Evolutionary conservation across 1,140 invertebrate species (phyloP), one percentile per base, ranked within the genome.

Genomic region (Berghia stephanieae): DNA sequence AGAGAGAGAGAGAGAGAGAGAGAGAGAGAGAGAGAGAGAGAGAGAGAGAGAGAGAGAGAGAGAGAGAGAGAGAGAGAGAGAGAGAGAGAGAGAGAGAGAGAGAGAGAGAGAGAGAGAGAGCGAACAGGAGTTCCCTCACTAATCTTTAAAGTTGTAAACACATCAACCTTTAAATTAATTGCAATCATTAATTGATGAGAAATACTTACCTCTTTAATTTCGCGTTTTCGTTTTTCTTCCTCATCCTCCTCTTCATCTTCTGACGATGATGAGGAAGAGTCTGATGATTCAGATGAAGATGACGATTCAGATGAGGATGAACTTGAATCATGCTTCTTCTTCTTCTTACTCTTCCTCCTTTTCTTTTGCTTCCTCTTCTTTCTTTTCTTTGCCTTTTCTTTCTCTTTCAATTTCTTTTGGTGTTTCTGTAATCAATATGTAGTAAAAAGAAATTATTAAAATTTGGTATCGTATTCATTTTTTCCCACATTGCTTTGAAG

Each of bases 351-450:
- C 85, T 85, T 90, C 82, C 80, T 91, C 83, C 87, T 90, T 85
- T 84, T 91, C 87, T 82, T 86, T 78, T 84, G 86, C 83, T 93
- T 92, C n/a, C n/a, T n/a, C 83, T 93, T 93, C 79, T 93, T 93
- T 73, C 92, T 93, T 68, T 92, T 93, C 79, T 93, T 93, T 82
- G 93, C 93, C 71, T 93, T 93, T 79, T 93, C 91, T 80, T 86
- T 80, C 55, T 86, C 69, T 78, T 81, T 79, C 69, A 79, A 83
- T 79, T 83, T 74, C 57, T 75, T 75, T 27, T 70, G 40, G 44
- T 85, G 82, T 81, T 85, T 79, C 84, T 86, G 81, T 31, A 57
- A 75, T 60, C n/a, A 67, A 34, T n/a, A n/a, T n/a, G n/a, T n/a
- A n/a, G n/a, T n/a, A n/a, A n/a, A n/a, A n/a, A n/a, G n/a, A n/a